Evolutionary conservation across 2,113 vertebrate genomes (phyloP).

Genomic region (Columba janthina): DNA sequence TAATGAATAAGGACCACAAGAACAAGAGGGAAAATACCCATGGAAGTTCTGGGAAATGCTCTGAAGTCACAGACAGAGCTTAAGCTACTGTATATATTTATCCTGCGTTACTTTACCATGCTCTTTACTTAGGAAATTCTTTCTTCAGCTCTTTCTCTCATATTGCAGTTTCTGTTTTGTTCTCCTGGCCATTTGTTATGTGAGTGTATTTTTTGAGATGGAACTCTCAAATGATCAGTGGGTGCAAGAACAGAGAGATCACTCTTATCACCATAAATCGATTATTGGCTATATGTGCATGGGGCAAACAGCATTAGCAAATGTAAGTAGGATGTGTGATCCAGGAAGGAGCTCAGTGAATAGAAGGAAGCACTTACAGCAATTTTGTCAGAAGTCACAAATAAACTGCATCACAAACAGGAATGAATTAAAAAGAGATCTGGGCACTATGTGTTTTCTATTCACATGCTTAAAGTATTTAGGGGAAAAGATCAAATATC

Average conservation of each 20-base stretch:
- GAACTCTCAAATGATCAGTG: neutral
- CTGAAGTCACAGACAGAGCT: neutral
- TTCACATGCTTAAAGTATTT: slow-evolving; percentile 22
- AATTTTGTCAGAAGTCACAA: slow-evolving; percentile 34
- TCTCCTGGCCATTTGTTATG: neutral
- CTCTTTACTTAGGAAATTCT: neutral
- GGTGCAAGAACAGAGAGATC: neutral
- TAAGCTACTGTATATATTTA: neutral
- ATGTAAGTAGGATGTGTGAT: neutral
- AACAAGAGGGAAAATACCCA: neutral
- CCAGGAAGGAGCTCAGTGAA: neutral
- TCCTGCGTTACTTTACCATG: neutral
- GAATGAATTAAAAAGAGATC: slow-evolving; percentile 24
- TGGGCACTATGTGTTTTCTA: slow-evolving; percentile 1
- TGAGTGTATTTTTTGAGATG: neutral
- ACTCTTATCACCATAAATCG: neutral
- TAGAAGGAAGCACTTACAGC: slow-evolving; percentile 18
- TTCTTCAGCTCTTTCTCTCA: neutral
- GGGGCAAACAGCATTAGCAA: neutral
- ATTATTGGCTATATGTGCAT: neutral
- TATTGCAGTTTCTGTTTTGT: neutral
- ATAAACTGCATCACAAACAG: slow-evolving; percentile 15
- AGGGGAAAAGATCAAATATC: slow-evolving; percentile 40
- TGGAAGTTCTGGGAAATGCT: neutral
- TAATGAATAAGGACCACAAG: neutral